A percentile compares a stretch with the other conserved stretches of the same genome.
These are phyloP conservation scores for Hippasteria phrygiana DNA, from an alignment of 53 echinoderm and acorn worm species.

Conservation along the genomic window DNA sequence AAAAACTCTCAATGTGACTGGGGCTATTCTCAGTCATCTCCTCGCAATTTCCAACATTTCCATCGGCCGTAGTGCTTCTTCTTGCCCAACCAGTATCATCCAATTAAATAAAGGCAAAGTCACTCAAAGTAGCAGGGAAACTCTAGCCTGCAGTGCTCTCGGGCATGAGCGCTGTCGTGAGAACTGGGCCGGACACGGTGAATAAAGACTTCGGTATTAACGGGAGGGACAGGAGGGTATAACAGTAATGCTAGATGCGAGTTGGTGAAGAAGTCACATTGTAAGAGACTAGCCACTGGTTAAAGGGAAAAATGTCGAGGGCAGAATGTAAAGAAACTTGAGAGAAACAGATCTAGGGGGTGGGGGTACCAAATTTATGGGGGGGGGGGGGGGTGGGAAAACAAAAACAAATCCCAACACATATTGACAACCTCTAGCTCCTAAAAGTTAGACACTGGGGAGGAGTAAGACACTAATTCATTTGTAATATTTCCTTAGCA, in stretches of 20 bases:
- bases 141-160: background rate
- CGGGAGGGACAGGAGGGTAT: background rate
- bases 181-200: background rate
- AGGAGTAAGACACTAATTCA: no score
- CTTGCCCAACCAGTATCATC: slow-evolving; percentile 9
- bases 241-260: background rate
- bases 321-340: background rate
- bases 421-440: background rate
- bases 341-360: no score
- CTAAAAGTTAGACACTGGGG: no score
- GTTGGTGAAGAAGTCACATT: slow-evolving; percentile 29
- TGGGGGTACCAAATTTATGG: no score
- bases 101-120: slow-evolving; percentile 35
- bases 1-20: no score
- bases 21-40: no score
- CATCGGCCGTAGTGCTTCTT: background rate
- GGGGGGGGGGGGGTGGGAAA: no score
- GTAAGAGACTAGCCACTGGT: background rate
- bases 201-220: background rate
- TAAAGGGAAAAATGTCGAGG: background rate
- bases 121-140: background rate
- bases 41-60: background rate
- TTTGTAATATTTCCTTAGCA: no score
- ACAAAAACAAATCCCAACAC: no score
- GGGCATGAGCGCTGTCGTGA: background rate